Base-by-base conservation (phyloP, 2,113 vertebrate genomes). In the Pleuronectes platessa region DNA sequence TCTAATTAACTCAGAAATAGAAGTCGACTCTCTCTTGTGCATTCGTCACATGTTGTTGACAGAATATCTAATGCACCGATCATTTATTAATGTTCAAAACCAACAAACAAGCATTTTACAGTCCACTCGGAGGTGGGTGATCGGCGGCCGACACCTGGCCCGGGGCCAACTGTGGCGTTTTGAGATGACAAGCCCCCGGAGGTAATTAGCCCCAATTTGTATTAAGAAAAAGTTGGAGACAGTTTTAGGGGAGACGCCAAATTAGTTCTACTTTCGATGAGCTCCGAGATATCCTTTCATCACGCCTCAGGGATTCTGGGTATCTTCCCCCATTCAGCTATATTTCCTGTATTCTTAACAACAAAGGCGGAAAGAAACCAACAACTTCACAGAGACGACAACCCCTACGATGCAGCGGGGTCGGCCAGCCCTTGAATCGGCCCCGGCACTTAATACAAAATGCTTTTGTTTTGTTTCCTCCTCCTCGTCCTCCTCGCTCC, bases 201-300 rank as follows among this genome's bases (percentile, higher is more conserved):
- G 78, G 86, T 92, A 94, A 94, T 94, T 93, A 94, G 92, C 83
- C 89, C 89, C 92, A 94, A 95, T 94, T 95, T 94, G 93, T 94
- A 91, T 91, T 42, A 60, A 86, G 73, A 64, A 81, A 85, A 82
- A 31, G 80, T 71, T 88, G 90, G 81, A 80, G 83, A 83, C 87
- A 85, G 80, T 92, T 82, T 81, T 71, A 86, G 90, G 76, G 90
- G 76, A 73, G 75, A 92, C 81, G 89, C 86, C 89, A 84, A 88
- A 93, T 95, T 94, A 92, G 94, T 94, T 94, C 89, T 88, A 85
- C 82, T 90, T 92, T 83, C 78, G 80, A 85, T 77, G 79, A 86
- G 79, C 82, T 75, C 84, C 79, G 88, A 79, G 83, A 83, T 82
- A 75, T 90, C 86, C 86, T 92, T 94, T 93, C 80, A 93, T 88